Base-by-base conservation (phyloP, 2,888 invertebrate species). In the Pandemis cinnamomeana region DNA sequence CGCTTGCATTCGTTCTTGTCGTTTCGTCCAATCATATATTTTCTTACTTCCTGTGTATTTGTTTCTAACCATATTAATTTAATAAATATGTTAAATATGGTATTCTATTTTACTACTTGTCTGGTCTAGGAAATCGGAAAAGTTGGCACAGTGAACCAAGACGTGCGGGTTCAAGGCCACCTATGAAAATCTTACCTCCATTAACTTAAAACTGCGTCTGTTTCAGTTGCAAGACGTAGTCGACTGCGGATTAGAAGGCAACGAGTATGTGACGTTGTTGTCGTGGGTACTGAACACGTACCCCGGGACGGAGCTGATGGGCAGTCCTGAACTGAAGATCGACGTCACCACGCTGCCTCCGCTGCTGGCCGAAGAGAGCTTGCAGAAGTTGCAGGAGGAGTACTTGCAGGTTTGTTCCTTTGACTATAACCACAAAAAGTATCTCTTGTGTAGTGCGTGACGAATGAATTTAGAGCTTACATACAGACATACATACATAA, bases 211-310 rank as follows among this genome's bases (percentile, higher is more conserved):
- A 8, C 55, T 44, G 46, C 15, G 5, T 64, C 7, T 48, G 27
- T 67, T 51, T 2, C 80, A 96, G 97, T 91, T 99, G 15, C 96
- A 98, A 90, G 98, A 98, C 83, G 95, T 98, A 63, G 97, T 98
- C n/a, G 95, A 96, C 53, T 96, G 95, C 81, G 98, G 98, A 0
- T 91, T 99, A 71, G 98, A 99, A 93, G 99, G 99, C 58, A 99
- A 99, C 87, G 99, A 99, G 89, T 98, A 98, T 87, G 99, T 99
- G 0, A 98, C 99, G 0, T 91, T 99, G 71, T 93, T 99, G 8
- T 97, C 97, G 0, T 99, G 99, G 99, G 96, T 97, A 13, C 95
- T 98, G 78, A 98, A 98, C 86, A 98, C 98, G 0, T 99, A 99
- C 88, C 95, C 96, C 0, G 98, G 98, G 0, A 92, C 95, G 2